Conservation (phyloP, 2,888 invertebrate genomes). For the Colletes collaris region DNA sequence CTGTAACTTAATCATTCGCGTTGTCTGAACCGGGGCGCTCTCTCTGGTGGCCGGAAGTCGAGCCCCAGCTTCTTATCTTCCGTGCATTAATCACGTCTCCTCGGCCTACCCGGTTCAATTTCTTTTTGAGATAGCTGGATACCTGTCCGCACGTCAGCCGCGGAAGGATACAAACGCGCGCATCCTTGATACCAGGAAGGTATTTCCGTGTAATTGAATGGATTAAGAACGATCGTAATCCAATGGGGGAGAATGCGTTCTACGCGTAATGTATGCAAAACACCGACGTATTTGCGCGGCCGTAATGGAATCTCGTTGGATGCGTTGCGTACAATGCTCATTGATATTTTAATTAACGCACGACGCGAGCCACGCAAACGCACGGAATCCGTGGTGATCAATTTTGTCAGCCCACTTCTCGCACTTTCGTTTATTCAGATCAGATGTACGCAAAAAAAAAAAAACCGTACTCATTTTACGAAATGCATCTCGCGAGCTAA, state of each 20-base stretch:
- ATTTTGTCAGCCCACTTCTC: too few species aligned
- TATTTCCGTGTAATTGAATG: constrained; percentile 57
- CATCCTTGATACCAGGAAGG: constrained; percentile 41
- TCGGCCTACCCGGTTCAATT: constrained; percentile 44
- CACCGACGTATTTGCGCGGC: constrained; percentile 3
- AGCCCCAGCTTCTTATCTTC: constrained; percentile 59
- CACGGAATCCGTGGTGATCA: too few species aligned
- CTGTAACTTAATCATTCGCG: constrained; percentile 66
- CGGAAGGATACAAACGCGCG: constrained; percentile 56
- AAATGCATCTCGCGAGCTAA: too few species aligned
- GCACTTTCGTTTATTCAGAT: too few species aligned
- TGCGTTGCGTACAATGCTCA: not conserved
- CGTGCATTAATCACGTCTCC: constrained; percentile 64
- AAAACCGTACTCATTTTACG: too few species aligned
- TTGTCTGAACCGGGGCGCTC: constrained; percentile 43
- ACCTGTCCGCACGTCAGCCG: constrained; percentile 63
- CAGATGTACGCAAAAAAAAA: too few species aligned
- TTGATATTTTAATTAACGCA: constrained; percentile 32
- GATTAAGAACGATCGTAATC: constrained; percentile 48
- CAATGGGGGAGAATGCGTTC: not conserved
- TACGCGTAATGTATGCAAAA: constrained; percentile 32
- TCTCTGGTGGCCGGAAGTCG: constrained; percentile 60
- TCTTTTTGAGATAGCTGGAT: constrained; percentile 57
- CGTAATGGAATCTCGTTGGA: constrained; percentile 18
- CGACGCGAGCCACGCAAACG: not conserved